These are phyloP conservation scores for Neoascia interrupta DNA, from an alignment of 2,888 invertebrate genomes.

Conservation along the genomic window DNA sequence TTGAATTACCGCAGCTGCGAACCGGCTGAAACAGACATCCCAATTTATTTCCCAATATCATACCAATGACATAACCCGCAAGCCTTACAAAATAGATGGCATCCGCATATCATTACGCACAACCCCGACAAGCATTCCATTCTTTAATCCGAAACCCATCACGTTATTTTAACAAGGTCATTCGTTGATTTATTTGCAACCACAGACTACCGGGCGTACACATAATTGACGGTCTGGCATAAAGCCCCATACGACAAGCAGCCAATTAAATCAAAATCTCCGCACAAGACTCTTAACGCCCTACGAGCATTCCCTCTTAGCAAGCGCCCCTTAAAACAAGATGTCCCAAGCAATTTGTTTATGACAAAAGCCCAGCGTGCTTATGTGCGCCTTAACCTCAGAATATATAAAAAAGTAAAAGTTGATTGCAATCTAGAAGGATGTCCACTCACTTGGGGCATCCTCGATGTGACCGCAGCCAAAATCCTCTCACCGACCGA, in stretches of 20 bases:
- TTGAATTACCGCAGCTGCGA: no score
- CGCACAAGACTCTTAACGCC: background rate
- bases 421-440: conserved; percentile 50
- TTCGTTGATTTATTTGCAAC: conserved; percentile 32
- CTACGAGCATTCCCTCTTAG: background rate
- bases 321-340: conserved; percentile 14
- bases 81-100: conserved; percentile 24
- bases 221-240: conserved; percentile 39
- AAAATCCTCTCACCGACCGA: conserved; percentile 57
- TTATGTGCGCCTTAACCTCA: conserved; percentile 34
- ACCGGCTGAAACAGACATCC: background rate
- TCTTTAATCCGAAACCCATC: conserved; percentile 13
- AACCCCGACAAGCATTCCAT: conserved; percentile 35
- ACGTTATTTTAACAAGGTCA: conserved; percentile 53
- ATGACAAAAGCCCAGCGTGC: conserved; percentile 33
- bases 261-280: background rate
- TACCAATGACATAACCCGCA: conserved; percentile 47
- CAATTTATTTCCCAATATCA: conserved; percentile 46
- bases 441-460: conserved; percentile 26
- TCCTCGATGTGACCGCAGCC: conserved; percentile 8
- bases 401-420: conserved; percentile 58
- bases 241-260: no score
- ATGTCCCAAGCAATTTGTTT: conserved; percentile 38
- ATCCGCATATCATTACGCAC: background rate
- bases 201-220: conserved; percentile 3